Base-by-base conservation (phyloP, 2,888 invertebrate species). In the Hesperia comma region DNA sequence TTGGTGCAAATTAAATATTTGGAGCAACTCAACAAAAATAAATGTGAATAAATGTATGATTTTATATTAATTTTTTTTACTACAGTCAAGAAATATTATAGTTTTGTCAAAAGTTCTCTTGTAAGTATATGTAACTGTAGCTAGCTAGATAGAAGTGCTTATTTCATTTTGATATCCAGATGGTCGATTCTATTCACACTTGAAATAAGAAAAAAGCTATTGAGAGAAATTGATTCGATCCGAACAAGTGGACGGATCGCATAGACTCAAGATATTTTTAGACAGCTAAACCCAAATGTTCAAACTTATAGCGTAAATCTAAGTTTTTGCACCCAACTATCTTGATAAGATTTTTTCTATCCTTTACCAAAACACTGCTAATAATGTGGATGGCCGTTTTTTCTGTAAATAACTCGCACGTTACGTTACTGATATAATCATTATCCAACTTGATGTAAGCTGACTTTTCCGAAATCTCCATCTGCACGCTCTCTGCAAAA, bases 181-280 rank as follows among this genome's bases (percentile, higher is more conserved):
- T 80, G 78, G 77, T 72, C 77, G 75, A 77, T 74, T 78, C 72
- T 72, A 79, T 76, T 82, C 76, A 76, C 75, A 76, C 77, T 74
- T 70, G 71, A 75, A 79, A 80, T 74, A 81, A 79, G 74, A 80
- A 80, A 81, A 82, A 80, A 77, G 71, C 70, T 71, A 74, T 75
- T 70, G 74, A 84, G 79, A 81, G 84, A 84, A 84, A 87, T 87
- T 87, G 84, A 86, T 87, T 83, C 81, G 80, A 79, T 80, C 72
- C 79, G 72, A 78, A 74, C 78, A 74, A 75, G 76, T 76, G 72
- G 73, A 72, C 68, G 72, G 68, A 63, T 41, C 54, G 61, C 60
- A 49, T 72, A 82, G 81, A 79, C 69, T 68, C 75, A 73, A 32
- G 58, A 67, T 58, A 51, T 26, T 61, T 61, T 63, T 70, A 81